Base-by-base conservation (phyloP, 53 echinoderm and acorn worm species). In the Paracentrotus lividus region DNA sequence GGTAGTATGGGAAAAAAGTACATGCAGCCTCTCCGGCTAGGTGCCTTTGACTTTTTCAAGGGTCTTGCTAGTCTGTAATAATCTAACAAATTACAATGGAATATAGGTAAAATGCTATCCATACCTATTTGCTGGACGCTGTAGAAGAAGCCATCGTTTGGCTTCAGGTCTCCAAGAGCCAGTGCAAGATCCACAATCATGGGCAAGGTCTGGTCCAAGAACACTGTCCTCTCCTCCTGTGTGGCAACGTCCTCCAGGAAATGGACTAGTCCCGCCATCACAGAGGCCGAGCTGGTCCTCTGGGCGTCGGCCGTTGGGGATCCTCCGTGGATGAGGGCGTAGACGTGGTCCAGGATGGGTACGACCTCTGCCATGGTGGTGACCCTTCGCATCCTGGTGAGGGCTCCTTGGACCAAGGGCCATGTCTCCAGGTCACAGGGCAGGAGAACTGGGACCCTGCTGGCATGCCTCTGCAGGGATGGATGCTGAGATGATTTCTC, bases 41-140 rank as follows among this genome's bases (percentile, higher is more conserved):
- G n/a, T n/a, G n/a, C n/a, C n/a, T n/a, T n/a, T n/a, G n/a, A n/a
- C n/a, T n/a, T n/a, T n/a, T n/a, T n/a, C n/a, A n/a, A n/a, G n/a
- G n/a, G n/a, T n/a, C n/a, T n/a, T n/a, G n/a, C n/a, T n/a, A n/a
- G n/a, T n/a, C n/a, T n/a, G n/a, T n/a, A n/a, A n/a, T n/a, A 14
- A 57, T 18, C 20, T 20, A 10, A 57, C 57, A 4, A 57, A 57
- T 0, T 0, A 57, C 57, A 7, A 13, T 20, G 3, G 21, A 57
- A 44, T 40, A 77, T 40, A 34, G 18, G 1, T 27, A 27, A 77
- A 77, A 36, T 42, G 23, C 40, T 42, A 43, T 21, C 27, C 21
- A 90, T 91, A 97, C 97, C 96, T 93, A 94, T 86, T 90, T 97
- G 97, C 88, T 97, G 96, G 21, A 88, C 26, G 36, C 94, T 93